Conservation (phyloP, 2,888 invertebrate species). For the Aproaerema taeniolella region DNA sequence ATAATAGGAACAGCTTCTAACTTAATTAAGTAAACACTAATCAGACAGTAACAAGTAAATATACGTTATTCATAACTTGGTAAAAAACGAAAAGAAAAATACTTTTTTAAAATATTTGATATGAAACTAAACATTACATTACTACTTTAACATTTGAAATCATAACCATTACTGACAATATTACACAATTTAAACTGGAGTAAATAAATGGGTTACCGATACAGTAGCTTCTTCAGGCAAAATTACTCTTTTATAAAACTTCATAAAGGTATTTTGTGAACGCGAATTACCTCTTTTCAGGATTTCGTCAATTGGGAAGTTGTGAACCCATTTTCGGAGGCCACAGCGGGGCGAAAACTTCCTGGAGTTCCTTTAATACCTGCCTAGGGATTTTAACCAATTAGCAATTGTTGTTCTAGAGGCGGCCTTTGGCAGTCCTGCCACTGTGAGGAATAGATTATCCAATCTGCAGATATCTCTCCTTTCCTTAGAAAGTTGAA, state of each 20-base stretch:
- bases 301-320: not conserved
- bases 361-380: not conserved
- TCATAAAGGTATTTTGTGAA: not conserved
- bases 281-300: not conserved
- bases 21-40: too few relatives aligned
- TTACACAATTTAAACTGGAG: not conserved
- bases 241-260: not conserved
- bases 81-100: too few relatives aligned
- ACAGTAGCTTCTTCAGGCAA: not conserved
- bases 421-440: not conserved
- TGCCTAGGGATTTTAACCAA: not conserved
- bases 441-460: not conserved
- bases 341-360: not conserved
- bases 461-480: not conserved
- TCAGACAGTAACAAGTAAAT: too few relatives aligned
- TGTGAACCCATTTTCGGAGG: not conserved
- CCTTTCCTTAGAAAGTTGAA: not conserved
- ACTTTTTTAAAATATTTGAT: too few relatives aligned
- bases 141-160: too few relatives aligned
- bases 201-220: not conserved
- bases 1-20: too few relatives aligned
- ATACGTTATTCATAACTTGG: too few relatives aligned
- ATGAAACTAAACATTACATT: too few relatives aligned
- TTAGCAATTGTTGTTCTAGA: not conserved
- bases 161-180: too few relatives aligned